Evolutionary conservation across 2,797 vertebrate genomes (phyloP).

Genomic region (Diplodus sargus): DNA sequence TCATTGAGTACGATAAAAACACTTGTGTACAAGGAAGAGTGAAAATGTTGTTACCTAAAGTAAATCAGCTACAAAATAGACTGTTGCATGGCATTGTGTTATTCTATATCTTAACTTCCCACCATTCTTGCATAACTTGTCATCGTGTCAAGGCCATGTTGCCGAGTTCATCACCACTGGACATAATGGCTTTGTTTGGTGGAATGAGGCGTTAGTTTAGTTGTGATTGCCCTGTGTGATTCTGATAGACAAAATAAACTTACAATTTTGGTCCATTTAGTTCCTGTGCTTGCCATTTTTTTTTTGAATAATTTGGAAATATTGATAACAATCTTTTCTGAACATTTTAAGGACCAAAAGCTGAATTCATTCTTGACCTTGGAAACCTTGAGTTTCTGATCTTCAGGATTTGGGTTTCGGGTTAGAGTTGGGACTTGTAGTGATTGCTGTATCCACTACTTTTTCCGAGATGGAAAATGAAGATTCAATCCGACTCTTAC

Average conservation of each 20-base stretch:
- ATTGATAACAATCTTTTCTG: not conserved
- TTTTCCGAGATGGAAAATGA: too few species aligned
- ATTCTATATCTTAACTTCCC: not conserved
- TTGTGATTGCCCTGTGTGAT: not conserved
- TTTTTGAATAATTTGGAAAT: too few species aligned
- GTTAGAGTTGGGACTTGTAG: too few species aligned
- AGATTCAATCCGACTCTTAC: too few species aligned
- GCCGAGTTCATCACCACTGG: not conserved
- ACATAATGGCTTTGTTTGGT: not conserved
- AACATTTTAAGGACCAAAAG: not conserved
- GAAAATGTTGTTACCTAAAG: not conserved
- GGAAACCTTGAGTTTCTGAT: not conserved
- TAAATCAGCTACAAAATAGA: too few species aligned
- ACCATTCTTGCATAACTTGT: not conserved
- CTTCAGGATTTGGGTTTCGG: too few species aligned
- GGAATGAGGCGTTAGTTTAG: too few species aligned
- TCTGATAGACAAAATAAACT: not conserved
- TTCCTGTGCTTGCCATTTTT: too few species aligned
- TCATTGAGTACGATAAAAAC: not conserved
- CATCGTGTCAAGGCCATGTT: not conserved
- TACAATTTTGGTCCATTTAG: not conserved
- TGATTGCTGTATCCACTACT: too few species aligned
- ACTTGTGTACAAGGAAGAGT: not conserved
- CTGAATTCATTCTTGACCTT: not conserved
- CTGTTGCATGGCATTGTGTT: not conserved